Evolutionary conservation across 2,888 invertebrate species (phyloP), one percentile per base, ranked within the genome.

Genomic region (Zhuqinia jingwanae): DNA sequence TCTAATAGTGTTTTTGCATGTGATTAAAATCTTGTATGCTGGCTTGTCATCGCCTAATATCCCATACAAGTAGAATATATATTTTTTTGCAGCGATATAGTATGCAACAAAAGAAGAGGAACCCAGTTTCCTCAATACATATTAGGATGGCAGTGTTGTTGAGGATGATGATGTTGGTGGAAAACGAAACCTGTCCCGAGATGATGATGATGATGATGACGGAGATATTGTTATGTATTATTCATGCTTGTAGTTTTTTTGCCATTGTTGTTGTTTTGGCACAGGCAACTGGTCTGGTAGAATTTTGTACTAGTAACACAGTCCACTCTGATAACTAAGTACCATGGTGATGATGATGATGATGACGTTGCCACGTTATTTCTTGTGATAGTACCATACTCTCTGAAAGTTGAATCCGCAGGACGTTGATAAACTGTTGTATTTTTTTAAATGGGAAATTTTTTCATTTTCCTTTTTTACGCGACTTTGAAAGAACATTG

Each of bases 41-140:
- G 3, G 30, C 15, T 50, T 50, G n/a, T n/a, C n/a, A n/a, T n/a
- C n/a, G n/a, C n/a, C n/a, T n/a, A n/a, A n/a, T n/a, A n/a, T n/a
- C n/a, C n/a, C n/a, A n/a, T 63, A 13, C 60, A 2, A 20, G 20
- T 56, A 20, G n/a, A 20, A 20, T 56, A 20, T 3, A 15, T 60
- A 60, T 25, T 65, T 27, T 45, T 45, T 36, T 36, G 36, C 36
- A 36, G 36, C 36, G 36, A 36, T 3, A 8, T 36, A 50, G 47
- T 25, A 6, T 47, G 50, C 70, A 70, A 70, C 50, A 70, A 70
- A 70, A 45, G 68, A 68, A 68, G 77, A 82, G 81, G 82, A 87
- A 87, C 82, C 87, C 82, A 87, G 81, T 87, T 87, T 87, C 87
- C 87, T 87, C 77, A 77, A 87, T 82, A 76, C 36, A 56, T 58